These are phyloP conservation scores for Casuarius casuarius DNA, from an alignment of 2,113 vertebrate species.

Conservation along the genomic window DNA sequence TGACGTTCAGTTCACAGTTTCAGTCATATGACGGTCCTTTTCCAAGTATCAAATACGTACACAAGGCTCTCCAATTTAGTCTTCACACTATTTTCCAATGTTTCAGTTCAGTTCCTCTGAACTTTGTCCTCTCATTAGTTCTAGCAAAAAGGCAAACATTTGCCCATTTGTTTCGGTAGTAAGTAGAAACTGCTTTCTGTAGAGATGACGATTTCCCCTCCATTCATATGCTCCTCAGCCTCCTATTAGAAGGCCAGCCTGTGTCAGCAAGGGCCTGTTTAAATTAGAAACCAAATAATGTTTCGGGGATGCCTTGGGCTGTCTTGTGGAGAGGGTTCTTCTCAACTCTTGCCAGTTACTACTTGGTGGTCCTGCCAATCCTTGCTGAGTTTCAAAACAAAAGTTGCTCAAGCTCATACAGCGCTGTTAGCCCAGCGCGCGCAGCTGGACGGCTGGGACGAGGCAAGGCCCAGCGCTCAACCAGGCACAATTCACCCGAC, in stretches of 20 bases:
- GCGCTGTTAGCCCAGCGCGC: background rate
- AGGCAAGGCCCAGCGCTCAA: background rate
- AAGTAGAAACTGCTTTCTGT: conserved; percentile 41
- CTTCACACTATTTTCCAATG: conserved; percentile 2
- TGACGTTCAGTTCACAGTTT: background rate
- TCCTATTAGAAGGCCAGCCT: conserved; percentile 52
- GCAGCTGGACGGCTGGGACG: background rate
- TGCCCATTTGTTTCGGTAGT: conserved; percentile 45
- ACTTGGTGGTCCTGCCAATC: conserved; percentile 72
- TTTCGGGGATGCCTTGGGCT: conserved; percentile 65
- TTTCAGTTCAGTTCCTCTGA: background rate
- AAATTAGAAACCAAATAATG: conserved; percentile 70
- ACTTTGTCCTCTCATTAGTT: conserved; percentile 19
- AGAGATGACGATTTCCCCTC: conserved; percentile 45
- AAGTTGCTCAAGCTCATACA: conserved; percentile 54
- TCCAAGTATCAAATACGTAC: background rate
- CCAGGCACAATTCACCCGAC: background rate
- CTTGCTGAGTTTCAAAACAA: conserved; percentile 61
- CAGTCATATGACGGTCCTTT: background rate
- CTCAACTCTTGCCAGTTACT: conserved; percentile 65
- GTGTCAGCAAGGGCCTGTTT: conserved; percentile 63
- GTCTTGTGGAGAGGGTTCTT: conserved; percentile 66
- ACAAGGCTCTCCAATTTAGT: background rate
- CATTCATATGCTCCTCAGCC: conserved; percentile 59
- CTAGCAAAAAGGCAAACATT: conserved; percentile 36